These are phyloP conservation scores for Druon quercuslanigerum DNA, from an alignment of 1,140 invertebrate genomes.

Conservation along the genomic window DNA sequence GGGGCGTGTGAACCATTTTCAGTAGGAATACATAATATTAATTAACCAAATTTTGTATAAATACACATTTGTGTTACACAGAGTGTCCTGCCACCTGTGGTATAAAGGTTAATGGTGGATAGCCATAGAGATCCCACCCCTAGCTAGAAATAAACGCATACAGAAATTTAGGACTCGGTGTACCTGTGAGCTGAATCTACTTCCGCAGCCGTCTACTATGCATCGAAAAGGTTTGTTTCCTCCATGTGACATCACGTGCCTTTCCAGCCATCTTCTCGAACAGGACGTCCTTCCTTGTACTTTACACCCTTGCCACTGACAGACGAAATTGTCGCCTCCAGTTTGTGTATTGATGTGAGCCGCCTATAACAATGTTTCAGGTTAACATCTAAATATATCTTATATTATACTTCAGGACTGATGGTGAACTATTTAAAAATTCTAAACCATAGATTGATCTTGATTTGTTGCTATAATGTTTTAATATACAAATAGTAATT, in stretches of 20 bases:
- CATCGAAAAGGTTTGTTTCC: slow-evolving; percentile 97
- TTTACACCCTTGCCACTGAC: slow-evolving; percentile 95
- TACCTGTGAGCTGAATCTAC: slow-evolving; percentile 94
- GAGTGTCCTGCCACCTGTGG: too few relatives aligned
- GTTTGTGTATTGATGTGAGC: slow-evolving; percentile 91
- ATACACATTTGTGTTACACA: too few relatives aligned
- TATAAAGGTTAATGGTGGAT: too few relatives aligned
- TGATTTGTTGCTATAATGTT: too few relatives aligned
- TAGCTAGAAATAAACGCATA: background rate
- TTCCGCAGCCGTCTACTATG: slow-evolving; percentile 94
- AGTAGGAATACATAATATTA: too few relatives aligned
- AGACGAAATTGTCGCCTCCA: slow-evolving; percentile 88
- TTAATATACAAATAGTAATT: too few relatives aligned
- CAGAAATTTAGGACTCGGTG: slow-evolving; percentile 37
- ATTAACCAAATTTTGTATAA: too few relatives aligned
- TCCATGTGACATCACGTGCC: slow-evolving; percentile 93
- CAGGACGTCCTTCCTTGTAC: slow-evolving; percentile 94
- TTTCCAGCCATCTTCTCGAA: slow-evolving; percentile 93
- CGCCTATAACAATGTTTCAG: slow-evolving; percentile 75
- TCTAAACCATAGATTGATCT: too few relatives aligned
- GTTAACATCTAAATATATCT: slow-evolving; percentile 10
- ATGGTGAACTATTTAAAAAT: too few relatives aligned
- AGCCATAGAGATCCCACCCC: slow-evolving; percentile 13
- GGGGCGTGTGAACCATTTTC: too few relatives aligned
- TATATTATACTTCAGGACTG: background rate